These are phyloP conservation scores for Centroberyx gerrardi DNA, from an alignment of 2,797 vertebrate species.

Conservation along the genomic window DNA sequence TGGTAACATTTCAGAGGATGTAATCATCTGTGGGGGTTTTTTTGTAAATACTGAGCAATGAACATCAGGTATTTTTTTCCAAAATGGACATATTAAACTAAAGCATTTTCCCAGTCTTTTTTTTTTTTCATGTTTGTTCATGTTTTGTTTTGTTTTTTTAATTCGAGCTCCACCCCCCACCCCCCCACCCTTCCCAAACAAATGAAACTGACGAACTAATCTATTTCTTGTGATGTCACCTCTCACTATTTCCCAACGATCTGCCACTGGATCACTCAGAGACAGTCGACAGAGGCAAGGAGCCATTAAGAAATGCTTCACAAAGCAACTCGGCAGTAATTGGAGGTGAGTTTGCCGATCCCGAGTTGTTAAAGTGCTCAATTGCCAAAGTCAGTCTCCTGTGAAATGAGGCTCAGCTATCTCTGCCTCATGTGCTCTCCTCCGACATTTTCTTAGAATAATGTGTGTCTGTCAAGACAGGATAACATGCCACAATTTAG, in stretches of 20 bases:
- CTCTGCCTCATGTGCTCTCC: constrained; percentile 12
- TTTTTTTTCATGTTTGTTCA: neutral
- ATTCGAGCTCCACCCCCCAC: neutral
- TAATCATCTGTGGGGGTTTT: neutral
- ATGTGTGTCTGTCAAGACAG: constrained; percentile 24
- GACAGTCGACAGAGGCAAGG: constrained; percentile 77
- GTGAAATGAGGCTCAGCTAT: constrained; percentile 62
- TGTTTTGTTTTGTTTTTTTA: neutral
- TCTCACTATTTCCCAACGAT: neutral
- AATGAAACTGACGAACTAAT: constrained; percentile 13
- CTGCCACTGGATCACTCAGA: constrained; percentile 51
- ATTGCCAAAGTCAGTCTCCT: constrained; percentile 60
- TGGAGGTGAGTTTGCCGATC: constrained; percentile 86
- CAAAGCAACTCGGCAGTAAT: constrained; percentile 90
- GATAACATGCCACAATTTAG: constrained; percentile 19
- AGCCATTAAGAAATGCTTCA: constrained; percentile 86
- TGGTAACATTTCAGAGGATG: neutral
- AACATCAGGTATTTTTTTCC: no score
- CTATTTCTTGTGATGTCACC: constrained; percentile 4
- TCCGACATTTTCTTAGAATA: constrained; percentile 21
- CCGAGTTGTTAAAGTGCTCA: constrained; percentile 47
- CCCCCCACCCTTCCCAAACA: neutral
- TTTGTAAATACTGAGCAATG: no score
- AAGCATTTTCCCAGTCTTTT: no score
- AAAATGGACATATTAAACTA: neutral